Evolutionary conservation across 2,797 vertebrate genomes (phyloP).

Genomic region (Sciurus vulgaris): DNA sequence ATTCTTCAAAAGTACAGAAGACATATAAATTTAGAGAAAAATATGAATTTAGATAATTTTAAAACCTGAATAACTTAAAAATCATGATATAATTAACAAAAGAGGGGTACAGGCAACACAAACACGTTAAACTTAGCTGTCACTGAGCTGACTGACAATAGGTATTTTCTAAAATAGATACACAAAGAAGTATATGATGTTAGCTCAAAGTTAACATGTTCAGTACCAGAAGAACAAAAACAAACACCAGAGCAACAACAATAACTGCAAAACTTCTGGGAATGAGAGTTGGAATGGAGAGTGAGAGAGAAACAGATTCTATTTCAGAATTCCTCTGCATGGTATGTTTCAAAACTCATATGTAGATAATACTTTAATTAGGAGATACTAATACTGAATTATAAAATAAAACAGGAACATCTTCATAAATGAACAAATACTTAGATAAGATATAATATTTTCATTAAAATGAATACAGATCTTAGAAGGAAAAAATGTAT

Average conservation of each 20-base stretch:
- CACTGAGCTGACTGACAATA: neutral
- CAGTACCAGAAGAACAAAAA: neutral
- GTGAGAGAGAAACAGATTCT: neutral
- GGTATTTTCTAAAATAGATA: neutral
- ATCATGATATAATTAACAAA: neutral
- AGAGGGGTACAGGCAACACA: neutral
- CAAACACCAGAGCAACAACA: neutral
- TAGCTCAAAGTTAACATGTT: neutral
- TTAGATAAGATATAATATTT: neutral
- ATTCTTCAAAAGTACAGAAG: neutral
- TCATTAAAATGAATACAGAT: neutral
- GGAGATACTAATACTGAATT: neutral
- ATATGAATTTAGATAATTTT: neutral
- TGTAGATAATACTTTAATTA: neutral
- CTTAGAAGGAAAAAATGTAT: neutral
- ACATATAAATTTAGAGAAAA: neutral
- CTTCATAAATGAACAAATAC: conserved; percentile 11
- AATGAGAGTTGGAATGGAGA: neutral
- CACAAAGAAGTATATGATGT: neutral
- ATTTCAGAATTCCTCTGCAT: neutral
- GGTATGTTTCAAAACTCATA: neutral
- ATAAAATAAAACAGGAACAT: neutral
- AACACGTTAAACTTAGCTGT: neutral
- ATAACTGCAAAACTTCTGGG: neutral
- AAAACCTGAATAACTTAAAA: neutral